A percentile compares a stretch with the other conserved stretches of the same genome.
Evolutionary conservation across 2,113 vertebrate species (phyloP).

Genomic region (Leptocoma aspasia): DNA sequence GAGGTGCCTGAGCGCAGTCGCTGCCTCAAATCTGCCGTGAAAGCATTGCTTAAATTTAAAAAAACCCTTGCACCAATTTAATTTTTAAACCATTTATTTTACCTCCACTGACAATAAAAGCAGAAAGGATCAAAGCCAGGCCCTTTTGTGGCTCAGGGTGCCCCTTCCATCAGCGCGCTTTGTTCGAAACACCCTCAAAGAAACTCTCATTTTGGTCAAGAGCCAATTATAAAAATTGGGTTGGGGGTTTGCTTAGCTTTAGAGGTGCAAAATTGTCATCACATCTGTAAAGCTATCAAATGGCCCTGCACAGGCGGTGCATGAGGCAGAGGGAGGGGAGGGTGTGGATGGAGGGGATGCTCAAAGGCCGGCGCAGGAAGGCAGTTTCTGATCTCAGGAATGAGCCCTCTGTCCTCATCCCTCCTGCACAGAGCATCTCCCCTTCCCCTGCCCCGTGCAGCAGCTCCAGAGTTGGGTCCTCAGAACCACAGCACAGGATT

Average conservation of each 20-base stretch:
- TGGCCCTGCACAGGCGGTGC: accelerated
- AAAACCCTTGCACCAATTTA: neutral
- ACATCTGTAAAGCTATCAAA: neutral
- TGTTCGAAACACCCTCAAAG: neutral
- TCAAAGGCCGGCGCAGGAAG: neutral
- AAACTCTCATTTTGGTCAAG: slow-evolving; percentile 8
- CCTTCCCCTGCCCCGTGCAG: accelerated
- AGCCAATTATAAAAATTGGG: slow-evolving; percentile 20
- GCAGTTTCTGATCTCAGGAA: neutral
- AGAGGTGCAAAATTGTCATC: neutral
- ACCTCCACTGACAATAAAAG: neutral
- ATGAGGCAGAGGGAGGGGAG: neutral
- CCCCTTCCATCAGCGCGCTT: neutral
- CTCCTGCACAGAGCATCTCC: neutral
- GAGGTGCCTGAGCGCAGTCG: neutral
- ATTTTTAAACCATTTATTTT: slow-evolving; percentile 14
- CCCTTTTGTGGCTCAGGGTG: neutral
- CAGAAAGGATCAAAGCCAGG: slow-evolving; percentile 10
- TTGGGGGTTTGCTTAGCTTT: neutral
- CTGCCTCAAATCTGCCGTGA: neutral
- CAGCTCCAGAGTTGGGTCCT: neutral
- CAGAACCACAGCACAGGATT: accelerated
- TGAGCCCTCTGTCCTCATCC: neutral
- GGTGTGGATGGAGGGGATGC: neutral
- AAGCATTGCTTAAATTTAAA: neutral